Evolutionary conservation across 2,797 vertebrate species (phyloP), one percentile per base, ranked within the genome.

Genomic region (Rhadinocentrus ornatus): DNA sequence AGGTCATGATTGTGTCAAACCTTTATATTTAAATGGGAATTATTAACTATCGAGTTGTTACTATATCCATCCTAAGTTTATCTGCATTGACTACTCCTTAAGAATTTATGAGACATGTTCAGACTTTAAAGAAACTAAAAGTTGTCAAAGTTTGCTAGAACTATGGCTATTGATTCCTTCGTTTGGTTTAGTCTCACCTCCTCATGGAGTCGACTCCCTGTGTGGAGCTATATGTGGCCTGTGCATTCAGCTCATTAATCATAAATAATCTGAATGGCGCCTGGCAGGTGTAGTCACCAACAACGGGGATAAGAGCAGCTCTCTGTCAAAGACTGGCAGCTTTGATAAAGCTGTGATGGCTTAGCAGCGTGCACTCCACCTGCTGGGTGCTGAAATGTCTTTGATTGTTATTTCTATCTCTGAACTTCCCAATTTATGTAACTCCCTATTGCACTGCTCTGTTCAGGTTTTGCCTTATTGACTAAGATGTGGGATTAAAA

Each of bases 211-310:
- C 13, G 0, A 18, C 77, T 79, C 60, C 74, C 57, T 35, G 62
- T 31, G 44, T 46, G 37, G 74, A 66, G 15, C 66, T 69, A 20
- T 62, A 80, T 77, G 66, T 66, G 73, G 55, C 65, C 66, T 39
- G 52, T 70, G 55, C 73, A 70, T 69, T 13, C 16, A 54, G 73
- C 80, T 89, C 75, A 88, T 91, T 85, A 88, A 83, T 83, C 80
- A 69, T 81, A 70, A 74, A 86, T 80, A 66, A 72, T 75, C 41
- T 66, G 66, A 84, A 70, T n/a, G 32, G 29, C 20, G 62, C 66
- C 73, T 78, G 75, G 79, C 84, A 77, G 75, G 82, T 72, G 48
- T 27, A 64, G 72, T 64, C 80, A 75, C 54, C 55, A 44, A 68
- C 81, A 71, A 75, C 3, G 1, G 27, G 80, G 80, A 89, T 83